Base-by-base conservation (phyloP, 2,888 invertebrate genomes). In the Oscheius onirici region DNA sequence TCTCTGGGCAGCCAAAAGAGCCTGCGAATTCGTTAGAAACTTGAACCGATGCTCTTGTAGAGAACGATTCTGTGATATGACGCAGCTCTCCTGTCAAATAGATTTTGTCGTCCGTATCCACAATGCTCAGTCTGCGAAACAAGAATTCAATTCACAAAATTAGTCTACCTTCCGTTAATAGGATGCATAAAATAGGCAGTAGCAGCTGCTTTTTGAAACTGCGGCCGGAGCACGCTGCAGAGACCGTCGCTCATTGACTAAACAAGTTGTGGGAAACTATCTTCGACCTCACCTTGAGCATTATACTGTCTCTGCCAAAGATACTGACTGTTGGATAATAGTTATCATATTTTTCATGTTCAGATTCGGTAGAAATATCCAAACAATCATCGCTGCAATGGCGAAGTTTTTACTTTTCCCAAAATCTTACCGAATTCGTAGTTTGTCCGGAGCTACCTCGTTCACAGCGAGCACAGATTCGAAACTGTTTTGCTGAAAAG, bases 311-410 rank as follows among this genome's bases (percentile, higher is more conserved):
- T 1, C 76, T 69, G 10, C 82, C 82, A 68, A 82, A 82, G 60
- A 82, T 80, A 40, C 74, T 79, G 0, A 80, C 72, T 11, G 80
- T 77, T 11, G 82, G 82, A 70, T 78, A 82, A 55, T 73, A 82
- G 15, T 68, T 68, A 28, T 77, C 55, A 43, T 75, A 79, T 15
- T 57, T 75, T 26, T 73, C 70, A 52, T 82, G 80, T 24, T 79
- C 54, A 17, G 75, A 72, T 71, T 82, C 82, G 0, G 82, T 80
- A 0, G 82, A 76, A 57, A 78, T 73, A 52, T 82, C 82, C 41
- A 82, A 67, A 49, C 82, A 82, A 69, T 82, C 82, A 71, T 82
- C 82, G 43, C 82, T 68, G 46, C 46, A 55, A 40, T 2, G n/a
- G n/a, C n/a, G n/a, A n/a, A n/a, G n/a, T n/a, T n/a, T n/a, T n/a